Conservation (phyloP, 2,113 vertebrate species). For the Stomatorhinus ivindoensis region DNA sequence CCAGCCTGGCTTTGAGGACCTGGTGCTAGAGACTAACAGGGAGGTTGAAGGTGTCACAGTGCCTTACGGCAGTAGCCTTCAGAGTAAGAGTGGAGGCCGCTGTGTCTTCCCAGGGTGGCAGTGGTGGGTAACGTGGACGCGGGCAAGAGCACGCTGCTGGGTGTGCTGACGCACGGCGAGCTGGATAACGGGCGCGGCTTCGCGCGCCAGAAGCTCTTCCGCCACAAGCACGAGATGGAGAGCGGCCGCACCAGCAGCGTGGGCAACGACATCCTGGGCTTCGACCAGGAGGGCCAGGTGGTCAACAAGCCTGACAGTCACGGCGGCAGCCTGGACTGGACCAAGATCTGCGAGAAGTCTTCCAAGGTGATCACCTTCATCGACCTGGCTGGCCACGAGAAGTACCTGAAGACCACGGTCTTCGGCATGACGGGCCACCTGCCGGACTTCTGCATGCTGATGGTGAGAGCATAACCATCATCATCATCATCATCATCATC, state of each 20-base stretch:
- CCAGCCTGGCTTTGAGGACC: neutral
- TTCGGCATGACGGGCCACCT: conserved; percentile 96
- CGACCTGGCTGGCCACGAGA: conserved; percentile 88
- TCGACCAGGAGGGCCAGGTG: conserved; percentile 84
- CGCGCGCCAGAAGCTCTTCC: conserved; percentile 91
- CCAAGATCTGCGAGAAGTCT: conserved; percentile 91
- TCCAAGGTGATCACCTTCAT: conserved; percentile 95
- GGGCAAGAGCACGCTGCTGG: conserved; percentile 85
- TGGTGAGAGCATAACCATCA: conserved; percentile 58
- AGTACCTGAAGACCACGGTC: conserved; percentile 91
- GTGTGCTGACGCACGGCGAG: conserved; percentile 85
- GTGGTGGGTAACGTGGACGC: conserved; percentile 94
- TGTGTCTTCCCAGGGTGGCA: conserved; percentile 66
- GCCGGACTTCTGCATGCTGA: conserved; percentile 96
- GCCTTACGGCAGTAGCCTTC: neutral
- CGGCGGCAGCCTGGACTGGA: conserved; percentile 86
- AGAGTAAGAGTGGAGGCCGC: neutral
- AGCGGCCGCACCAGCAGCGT: conserved; percentile 93
- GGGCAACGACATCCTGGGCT: conserved; percentile 92
- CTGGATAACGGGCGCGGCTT: conserved; percentile 92
- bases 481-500: neutral
- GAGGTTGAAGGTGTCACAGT: neutral
- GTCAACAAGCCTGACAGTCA: conserved; percentile 93
- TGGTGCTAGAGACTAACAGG: neutral
- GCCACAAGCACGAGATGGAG: conserved; percentile 93